Evolutionary conservation across 2,797 vertebrate genomes (phyloP), one percentile per base, ranked within the genome.

Genomic region (Helicolenus hilgendorfi): DNA sequence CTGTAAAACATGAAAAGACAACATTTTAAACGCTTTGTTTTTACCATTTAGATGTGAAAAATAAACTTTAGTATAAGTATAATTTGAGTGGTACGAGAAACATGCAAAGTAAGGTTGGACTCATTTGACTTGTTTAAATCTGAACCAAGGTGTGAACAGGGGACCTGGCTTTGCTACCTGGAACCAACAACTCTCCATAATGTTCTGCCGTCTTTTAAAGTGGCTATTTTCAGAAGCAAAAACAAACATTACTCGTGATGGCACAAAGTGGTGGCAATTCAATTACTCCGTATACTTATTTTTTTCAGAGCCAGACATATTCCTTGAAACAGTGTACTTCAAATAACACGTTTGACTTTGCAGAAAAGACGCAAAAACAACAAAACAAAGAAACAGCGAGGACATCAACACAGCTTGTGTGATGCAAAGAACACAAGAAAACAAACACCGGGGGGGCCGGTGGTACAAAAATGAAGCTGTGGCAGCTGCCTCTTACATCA

Each of bases 161-260:
- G 22, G 73, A 63, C 55, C 59, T 81, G 27, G 62, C 62, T 63
- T 55, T 33, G 26, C 64, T 26, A 1, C 29, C 6, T 13, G 9
- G 41, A 80, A 20, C 35, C 41, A 56, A 41, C 79, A 84, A 69
- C 70, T 62, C 83, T 33, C 35, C 49, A 20, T 84, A 79, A 93
- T 93, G 81, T 86, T 86, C 72, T 71, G 1, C 9, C 1, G 26
- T 81, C 8, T 60, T 77, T 64, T 89, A 67, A 77, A 59, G 5
- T 0, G 24, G 5, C 75, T 89, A 89, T 94, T 91, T 92, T 45
- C 58, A 89, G 74, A 41, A 1, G 31, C 67, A 77, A 89, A 85
- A 89, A 91, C 80, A 89, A 91, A 89, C 22, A 85, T 77, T 65
- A 72, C 38, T 59, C 45, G 67, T 22, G 60, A 70, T 69, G 68